Base-by-base conservation (phyloP, 30 jellyfish, hydroid and myxozoan genomes). In the Rhopilema esculentum region DNA sequence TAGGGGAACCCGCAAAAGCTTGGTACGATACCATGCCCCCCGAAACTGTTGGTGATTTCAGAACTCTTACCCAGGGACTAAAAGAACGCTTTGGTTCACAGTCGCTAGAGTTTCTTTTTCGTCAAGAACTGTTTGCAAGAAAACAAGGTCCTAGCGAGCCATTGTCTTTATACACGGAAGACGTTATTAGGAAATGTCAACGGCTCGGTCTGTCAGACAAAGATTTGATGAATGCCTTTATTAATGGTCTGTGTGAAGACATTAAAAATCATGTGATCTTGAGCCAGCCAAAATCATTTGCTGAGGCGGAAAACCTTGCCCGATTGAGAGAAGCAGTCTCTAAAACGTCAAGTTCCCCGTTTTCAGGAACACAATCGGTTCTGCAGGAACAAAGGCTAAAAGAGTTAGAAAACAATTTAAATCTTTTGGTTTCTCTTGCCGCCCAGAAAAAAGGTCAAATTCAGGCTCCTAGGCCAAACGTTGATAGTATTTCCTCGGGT, bases 231-330 rank as follows among this genome's bases (percentile, higher is more conserved):
- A 82, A 82, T 50, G 53, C 69, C 25, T 82, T 64, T 29, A 82
- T 82, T 24, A 66, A 67, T 33, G 91, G 91, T 23, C 26, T 67
- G 48, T 15, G 0, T 27, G 22, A 79, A 0, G 69, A 66, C 20
- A 24, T 79, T 0, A 79, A 67, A 32, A 61, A 8, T 51, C 80
- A 66, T 30, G 89, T 79, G 0, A 64, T 61, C 32, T 70, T 63
- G 16, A 65, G 66, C 72, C 80, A 79, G 79, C 89, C 80, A 7
- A 25, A 27, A 15, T 0, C 70, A 0, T 79, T 79, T 1, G 80
- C 70, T 1, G 72, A 79, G 70, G 89, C 89, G 23, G 89, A 79
- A 79, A 61, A 79, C 51, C 70, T 79, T 57, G 80, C 89, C 65
- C 71, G 80, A 50, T 57, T 53, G 26, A 17, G 87, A 24, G 72